phyloP scores from a whole-genome alignment of 1,140 invertebrate genomes.

The Apis mellifera region DNA sequence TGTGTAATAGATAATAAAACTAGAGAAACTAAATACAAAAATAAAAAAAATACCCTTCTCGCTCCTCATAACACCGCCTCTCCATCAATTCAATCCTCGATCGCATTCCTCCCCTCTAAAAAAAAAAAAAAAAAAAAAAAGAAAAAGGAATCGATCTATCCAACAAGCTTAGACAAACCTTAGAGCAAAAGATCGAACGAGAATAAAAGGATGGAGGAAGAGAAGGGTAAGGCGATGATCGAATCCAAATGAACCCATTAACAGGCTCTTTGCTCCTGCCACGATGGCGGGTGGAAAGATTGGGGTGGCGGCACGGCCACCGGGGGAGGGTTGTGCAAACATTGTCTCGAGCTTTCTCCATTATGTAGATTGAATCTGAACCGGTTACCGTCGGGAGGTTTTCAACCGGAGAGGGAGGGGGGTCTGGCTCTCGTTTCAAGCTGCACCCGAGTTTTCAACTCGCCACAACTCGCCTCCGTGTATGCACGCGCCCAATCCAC shows the following conservation, averaged over 20 bases:
- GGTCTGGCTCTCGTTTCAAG: conserved; percentile 49
- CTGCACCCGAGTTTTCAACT: conserved; percentile 58
- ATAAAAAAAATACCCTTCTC: too few relatives aligned
- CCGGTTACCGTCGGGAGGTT: conserved; percentile 71
- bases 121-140: not conserved
- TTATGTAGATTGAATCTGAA: conserved; percentile 80
- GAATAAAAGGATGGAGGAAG: conserved; percentile 41
- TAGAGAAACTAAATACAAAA: too few relatives aligned
- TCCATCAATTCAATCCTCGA: not conserved
- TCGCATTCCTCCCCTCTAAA: not conserved
- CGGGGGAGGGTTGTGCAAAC: conserved; percentile 71
- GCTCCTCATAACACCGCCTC: too few relatives aligned
- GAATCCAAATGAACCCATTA: conserved; percentile 80
- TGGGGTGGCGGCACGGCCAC: conserved; percentile 48
- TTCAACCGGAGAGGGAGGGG: conserved; percentile 64
- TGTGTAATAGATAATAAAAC: too few relatives aligned
- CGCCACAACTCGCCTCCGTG: conserved; percentile 23
- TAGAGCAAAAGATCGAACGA: not conserved
- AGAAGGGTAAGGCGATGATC: conserved; percentile 75
- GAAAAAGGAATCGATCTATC: conserved; percentile 28
- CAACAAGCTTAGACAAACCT: conserved; percentile 32
- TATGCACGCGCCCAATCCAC: not conserved
- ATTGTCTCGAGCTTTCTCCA: conserved; percentile 79
- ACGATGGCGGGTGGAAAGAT: conserved; percentile 60
- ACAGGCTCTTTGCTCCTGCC: conserved; percentile 77